Base-by-base conservation (phyloP, 1,140 invertebrate species). In the Drosophila pectinifera region DNA sequence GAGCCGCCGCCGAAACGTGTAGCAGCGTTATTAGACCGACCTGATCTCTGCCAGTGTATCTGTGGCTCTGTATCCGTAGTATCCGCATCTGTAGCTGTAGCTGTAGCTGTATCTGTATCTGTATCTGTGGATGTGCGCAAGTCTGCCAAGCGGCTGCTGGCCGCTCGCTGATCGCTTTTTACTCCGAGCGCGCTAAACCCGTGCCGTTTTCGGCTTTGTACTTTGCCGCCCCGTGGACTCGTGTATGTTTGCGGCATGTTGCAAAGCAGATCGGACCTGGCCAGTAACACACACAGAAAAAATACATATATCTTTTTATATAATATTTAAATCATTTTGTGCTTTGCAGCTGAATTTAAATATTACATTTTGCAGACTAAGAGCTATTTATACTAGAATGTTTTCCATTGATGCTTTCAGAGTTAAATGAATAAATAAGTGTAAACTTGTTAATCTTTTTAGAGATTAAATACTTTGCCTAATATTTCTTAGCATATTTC, bases 141-240 rank as follows among this genome's bases (percentile, higher is more conserved):
- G 82, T 86, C 82, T 86, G 83, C 74, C 75, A 63, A 73, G 70
- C 72, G 62, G 62, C 62, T 64, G 67, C 67, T 70, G 65, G 54
- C 41, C 39, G 61, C 42, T 34, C 62, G 73, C 79, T 86, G 83
- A 86, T 88, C 83, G 83, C 76, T 85, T 88, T 83, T 90, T 91
- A 86, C 80, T 85, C 85, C 77, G 83, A 91, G 86, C 90, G 90
- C 90, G 90, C 90, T 91, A 91, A 91, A 77, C 90, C 90, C 90
- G 90, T 91, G 90, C 90, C 90, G 90, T 91, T 91, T 91, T 88
- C 64, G 72, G 63, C 86, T 91, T 91, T 91, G 90, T 85, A 84
- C 76, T 91, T 88, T 90, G 90, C 90, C 90, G 90, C 78, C 59
- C 54, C 51, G 10, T 49, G 62, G 28, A 41, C 69, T 68, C 72